Percentiles rank a stretch among this genome's conserved stretches.
These are phyloP conservation scores for Phylloscopus collybita DNA, from an alignment of 2,797 vertebrate species.

Conservation along the genomic window DNA sequence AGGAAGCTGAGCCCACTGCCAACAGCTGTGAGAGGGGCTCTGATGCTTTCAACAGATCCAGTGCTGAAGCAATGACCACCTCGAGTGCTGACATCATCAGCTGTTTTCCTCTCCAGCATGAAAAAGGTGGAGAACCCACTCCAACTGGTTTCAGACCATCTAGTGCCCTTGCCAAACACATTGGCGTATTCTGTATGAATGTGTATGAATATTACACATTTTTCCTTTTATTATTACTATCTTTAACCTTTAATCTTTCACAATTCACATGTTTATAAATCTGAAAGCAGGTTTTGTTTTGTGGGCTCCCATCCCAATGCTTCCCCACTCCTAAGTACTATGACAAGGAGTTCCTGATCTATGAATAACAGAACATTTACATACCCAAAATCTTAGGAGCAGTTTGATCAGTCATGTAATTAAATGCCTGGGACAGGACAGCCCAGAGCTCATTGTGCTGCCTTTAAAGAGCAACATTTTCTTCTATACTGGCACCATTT, in stretches of 20 bases:
- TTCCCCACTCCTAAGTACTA: background rate
- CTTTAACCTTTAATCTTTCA: background rate
- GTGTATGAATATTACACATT: background rate
- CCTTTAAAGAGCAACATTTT: slow-evolving; percentile 13
- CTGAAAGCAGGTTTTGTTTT: background rate
- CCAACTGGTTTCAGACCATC: background rate
- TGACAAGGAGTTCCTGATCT: background rate
- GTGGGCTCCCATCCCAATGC: background rate
- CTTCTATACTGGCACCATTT: background rate
- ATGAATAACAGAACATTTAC: background rate
- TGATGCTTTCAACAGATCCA: background rate
- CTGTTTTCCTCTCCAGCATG: background rate
- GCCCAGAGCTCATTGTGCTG: background rate
- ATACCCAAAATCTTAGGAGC: background rate
- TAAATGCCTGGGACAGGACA: background rate
- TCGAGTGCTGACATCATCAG: background rate
- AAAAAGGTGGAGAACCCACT: background rate
- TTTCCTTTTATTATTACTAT: background rate
- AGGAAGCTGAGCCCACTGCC: background rate
- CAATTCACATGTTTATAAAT: background rate
- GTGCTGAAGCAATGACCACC: background rate
- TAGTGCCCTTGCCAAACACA: background rate
- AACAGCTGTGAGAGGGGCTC: background rate
- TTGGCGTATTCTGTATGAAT: background rate
- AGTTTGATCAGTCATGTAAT: background rate